Percentiles rank a stretch among this genome's conserved stretches.
Conservation (phyloP, 53 echinoderm and acorn worm genomes). For the Patiria pectinifera region DNA sequence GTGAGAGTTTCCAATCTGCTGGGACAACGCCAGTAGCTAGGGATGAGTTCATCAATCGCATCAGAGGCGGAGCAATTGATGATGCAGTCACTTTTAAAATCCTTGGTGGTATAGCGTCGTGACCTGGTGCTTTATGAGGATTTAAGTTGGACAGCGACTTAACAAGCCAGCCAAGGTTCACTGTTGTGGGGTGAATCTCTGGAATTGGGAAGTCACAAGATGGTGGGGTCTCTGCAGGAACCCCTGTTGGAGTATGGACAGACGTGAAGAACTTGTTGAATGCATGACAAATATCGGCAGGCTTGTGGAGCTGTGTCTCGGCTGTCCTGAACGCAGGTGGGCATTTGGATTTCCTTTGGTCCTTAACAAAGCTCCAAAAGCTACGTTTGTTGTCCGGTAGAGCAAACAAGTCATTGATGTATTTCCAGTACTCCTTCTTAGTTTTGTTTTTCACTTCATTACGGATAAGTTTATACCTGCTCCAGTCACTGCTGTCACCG, state of each 20-base stretch:
- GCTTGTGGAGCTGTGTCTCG: background rate
- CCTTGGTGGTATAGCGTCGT: background rate
- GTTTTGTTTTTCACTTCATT: constrained; percentile 23
- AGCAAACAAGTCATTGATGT: constrained; percentile 8
- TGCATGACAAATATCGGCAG: background rate
- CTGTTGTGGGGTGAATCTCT: background rate
- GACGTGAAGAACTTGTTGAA: constrained; percentile 39
- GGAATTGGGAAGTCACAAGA: constrained; percentile 19
- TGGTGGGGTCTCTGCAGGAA: background rate
- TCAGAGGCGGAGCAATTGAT: constrained; percentile 12
- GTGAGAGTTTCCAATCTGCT: no score
- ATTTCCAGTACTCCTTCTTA: background rate
- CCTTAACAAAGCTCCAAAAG: constrained; percentile 37
- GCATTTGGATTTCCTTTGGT: constrained; percentile 37
- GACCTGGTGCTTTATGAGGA: constrained; percentile 26
- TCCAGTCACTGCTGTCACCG: constrained; percentile 12
- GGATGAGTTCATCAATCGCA: constrained; percentile 22
- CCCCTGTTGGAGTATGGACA: constrained; percentile 6
- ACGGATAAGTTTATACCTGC: constrained; percentile 17
- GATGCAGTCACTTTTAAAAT: background rate
- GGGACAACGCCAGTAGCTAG: constrained; percentile 22
- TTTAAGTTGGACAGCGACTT: constrained; percentile 9
- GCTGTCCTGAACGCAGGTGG: constrained; percentile 20
- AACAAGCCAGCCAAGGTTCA: constrained; percentile 1
- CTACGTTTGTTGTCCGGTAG: constrained; percentile 18